Conservation (phyloP, 2,888 invertebrate genomes). For the Agrypnus murinus region DNA sequence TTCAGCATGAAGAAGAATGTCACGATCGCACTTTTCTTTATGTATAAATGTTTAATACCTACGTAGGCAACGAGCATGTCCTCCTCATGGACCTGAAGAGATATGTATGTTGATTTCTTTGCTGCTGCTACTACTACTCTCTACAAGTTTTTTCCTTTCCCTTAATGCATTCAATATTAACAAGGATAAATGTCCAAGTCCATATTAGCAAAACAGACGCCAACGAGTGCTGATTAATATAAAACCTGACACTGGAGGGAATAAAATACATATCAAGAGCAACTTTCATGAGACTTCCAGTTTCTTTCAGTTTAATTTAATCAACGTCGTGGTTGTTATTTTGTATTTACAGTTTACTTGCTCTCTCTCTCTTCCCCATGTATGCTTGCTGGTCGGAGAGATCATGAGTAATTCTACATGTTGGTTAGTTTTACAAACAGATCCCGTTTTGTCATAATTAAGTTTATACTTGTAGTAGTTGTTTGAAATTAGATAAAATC, state of each 20-base stretch:
- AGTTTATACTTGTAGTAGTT: no score
- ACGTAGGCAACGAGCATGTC: constrained; percentile 34
- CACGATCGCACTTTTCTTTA: constrained; percentile 15
- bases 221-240: constrained; percentile 27
- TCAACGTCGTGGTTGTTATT: neutral
- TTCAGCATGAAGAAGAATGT: constrained; percentile 37
- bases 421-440: no score
- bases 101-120: constrained; percentile 40
- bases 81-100: neutral
- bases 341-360: no score
- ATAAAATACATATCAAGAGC: constrained; percentile 23
- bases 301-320: constrained; percentile 7
- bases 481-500: no score
- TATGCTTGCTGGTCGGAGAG: no score
- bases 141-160: constrained; percentile 23
- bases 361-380: no score
- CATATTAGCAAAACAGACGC: constrained; percentile 22
- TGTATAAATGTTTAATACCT: no score
- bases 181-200: constrained; percentile 37
- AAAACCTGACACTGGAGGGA: constrained; percentile 9
- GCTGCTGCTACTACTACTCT: constrained; percentile 26
- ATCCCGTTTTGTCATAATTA: no score
- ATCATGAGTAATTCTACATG: no score
- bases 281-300: neutral
- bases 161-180: constrained; percentile 28